Percentiles rank a stretch among this genome's conserved stretches.
These are phyloP conservation scores for Pseudopipra pipra DNA, from an alignment of 2,113 vertebrate species.

Conservation along the genomic window DNA sequence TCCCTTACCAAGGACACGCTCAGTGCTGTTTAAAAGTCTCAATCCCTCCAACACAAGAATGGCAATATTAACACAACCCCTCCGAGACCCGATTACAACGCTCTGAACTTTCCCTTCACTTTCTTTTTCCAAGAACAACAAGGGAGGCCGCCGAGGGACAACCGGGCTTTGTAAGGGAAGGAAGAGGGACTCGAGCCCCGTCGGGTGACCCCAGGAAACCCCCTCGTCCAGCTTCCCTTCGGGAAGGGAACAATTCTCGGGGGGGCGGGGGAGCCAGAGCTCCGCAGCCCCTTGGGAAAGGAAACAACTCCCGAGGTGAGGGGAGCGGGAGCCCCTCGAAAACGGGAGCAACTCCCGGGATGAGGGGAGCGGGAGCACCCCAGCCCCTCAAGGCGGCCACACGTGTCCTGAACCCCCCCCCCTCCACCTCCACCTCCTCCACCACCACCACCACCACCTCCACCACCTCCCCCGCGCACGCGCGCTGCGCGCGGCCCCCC, in stretches of 20 bases:
- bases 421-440: too few species aligned
- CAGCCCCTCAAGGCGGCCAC: background rate
- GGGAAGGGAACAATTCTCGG: accelerated
- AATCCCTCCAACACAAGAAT: accelerated
- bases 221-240: background rate
- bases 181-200: accelerated
- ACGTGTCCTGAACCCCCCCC: background rate
- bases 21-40: accelerated
- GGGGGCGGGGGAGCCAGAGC: accelerated
- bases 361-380: accelerated
- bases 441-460: too few species aligned
- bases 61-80: accelerated
- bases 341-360: too few species aligned
- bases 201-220: accelerated
- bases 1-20: accelerated
- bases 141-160: background rate
- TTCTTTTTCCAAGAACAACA: background rate
- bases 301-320: background rate
- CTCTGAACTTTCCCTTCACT: background rate
- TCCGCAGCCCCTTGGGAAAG: background rate
- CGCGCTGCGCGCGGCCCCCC: background rate
- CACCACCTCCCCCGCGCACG: background rate
- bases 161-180: accelerated
- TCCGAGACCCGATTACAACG: accelerated
- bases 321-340: too few species aligned